These are phyloP conservation scores for Brachyistius frenatus DNA, from an alignment of 2,113 vertebrate genomes.

Conservation along the genomic window DNA sequence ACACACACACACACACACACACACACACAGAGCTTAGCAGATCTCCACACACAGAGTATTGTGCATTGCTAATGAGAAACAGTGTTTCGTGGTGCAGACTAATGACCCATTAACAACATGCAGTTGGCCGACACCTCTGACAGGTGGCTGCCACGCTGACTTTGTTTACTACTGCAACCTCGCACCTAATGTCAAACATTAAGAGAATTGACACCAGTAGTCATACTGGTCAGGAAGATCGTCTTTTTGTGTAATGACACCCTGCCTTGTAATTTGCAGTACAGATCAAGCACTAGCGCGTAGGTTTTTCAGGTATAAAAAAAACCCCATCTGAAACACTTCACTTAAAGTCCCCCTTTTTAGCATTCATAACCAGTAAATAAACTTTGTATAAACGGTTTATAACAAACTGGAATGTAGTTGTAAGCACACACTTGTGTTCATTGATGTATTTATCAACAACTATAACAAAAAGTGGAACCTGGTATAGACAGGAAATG, in stretches of 20 bases:
- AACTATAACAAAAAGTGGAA: too few relatives aligned
- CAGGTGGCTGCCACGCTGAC: conserved; percentile 66
- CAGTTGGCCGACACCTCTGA: conserved; percentile 56
- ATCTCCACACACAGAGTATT: conserved; percentile 27
- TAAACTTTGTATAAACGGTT: too few relatives aligned
- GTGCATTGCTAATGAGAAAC: conserved; percentile 50
- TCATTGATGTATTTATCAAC: too few relatives aligned
- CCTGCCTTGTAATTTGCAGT: background rate
- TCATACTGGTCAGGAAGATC: conserved; percentile 14
- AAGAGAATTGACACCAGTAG: conserved; percentile 16
- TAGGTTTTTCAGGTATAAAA: background rate
- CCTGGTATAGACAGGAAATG: too few relatives aligned
- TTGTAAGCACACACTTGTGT: too few relatives aligned
- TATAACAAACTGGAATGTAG: too few relatives aligned
- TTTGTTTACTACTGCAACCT: conserved; percentile 59
- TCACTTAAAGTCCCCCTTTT: too few relatives aligned
- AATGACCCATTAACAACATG: conserved; percentile 63
- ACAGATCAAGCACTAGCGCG: background rate
- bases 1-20: conserved; percentile 74
- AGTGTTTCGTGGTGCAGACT: conserved; percentile 45
- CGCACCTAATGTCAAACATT: conserved; percentile 59
- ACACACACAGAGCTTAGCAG: conserved; percentile 19
- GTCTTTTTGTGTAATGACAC: background rate
- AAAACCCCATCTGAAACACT: too few relatives aligned
- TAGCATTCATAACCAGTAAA: too few relatives aligned